phyloP scores from a whole-genome alignment of 2,113 vertebrate species.

The Lates calcarifer region DNA sequence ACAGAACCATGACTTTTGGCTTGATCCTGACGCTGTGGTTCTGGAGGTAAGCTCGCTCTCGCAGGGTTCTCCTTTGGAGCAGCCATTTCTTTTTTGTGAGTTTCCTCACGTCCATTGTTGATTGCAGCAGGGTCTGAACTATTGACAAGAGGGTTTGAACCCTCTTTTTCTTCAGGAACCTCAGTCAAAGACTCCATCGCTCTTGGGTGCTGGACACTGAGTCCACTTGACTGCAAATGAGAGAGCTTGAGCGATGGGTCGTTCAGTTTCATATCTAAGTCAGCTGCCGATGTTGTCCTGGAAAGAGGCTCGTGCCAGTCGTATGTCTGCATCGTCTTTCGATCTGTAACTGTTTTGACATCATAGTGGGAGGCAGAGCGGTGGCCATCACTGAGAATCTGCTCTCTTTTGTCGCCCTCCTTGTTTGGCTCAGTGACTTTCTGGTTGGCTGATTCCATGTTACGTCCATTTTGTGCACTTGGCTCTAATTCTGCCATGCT shows the following conservation, averaged over 20 bases:
- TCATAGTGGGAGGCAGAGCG: constrained; percentile 67
- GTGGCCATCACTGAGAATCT: constrained; percentile 49
- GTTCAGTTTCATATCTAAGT: constrained; percentile 76
- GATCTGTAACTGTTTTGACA: constrained; percentile 64
- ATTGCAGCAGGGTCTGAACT: constrained; percentile 39
- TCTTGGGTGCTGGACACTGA: constrained; percentile 86
- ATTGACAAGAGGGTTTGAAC: constrained; percentile 85
- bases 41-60: background rate
- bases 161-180: constrained; percentile 92
- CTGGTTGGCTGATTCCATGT: constrained; percentile 75
- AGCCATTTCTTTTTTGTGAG: background rate
- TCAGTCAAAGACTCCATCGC: constrained; percentile 88
- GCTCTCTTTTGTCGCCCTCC: constrained; percentile 65
- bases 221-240: constrained; percentile 78
- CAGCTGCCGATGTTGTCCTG: constrained; percentile 84
- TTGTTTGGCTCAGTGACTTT: constrained; percentile 75
- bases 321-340: background rate
- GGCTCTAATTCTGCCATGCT: constrained; percentile 80
- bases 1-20: background rate
- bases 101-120: constrained; percentile 1
- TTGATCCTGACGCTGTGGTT: background rate
- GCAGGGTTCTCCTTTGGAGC: constrained; percentile 4
- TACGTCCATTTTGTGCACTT: constrained; percentile 67
- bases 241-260: constrained; percentile 78
- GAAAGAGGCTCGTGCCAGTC: constrained; percentile 63